A percentile compares a stretch with the other conserved stretches of the same genome.
Conservation (phyloP, 2,888 invertebrate species). For the Sialis fuliginosa region DNA sequence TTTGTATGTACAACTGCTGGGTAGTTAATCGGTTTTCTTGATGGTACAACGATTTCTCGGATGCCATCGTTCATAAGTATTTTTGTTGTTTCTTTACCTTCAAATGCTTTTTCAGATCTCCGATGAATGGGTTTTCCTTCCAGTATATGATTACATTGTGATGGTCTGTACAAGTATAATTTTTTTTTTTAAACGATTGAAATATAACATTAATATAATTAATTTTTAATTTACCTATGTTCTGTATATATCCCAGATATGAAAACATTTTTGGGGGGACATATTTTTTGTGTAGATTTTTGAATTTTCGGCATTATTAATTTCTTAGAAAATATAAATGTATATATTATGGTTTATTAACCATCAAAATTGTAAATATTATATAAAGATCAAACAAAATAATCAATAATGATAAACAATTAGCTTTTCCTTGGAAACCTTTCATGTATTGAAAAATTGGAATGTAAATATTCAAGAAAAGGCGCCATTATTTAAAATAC, state of each 20-base stretch:
- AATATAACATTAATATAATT: background rate
- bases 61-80: conserved; percentile 26
- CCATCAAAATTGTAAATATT: too few species aligned
- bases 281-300: background rate
- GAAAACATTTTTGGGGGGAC: background rate
- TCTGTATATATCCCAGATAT: conserved; percentile 3
- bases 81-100: conserved; percentile 17
- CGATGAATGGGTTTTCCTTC: conserved; percentile 20
- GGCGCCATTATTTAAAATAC: too few species aligned
- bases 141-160: conserved; percentile 20
- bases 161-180: conserved; percentile 11
- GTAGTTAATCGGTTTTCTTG: conserved; percentile 29
- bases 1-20: conserved; percentile 38
- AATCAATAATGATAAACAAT: too few species aligned
- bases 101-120: conserved; percentile 15
- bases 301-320: background rate
- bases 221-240: conserved; percentile 1
- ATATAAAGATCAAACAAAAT: too few species aligned
- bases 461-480: too few species aligned
- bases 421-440: too few species aligned
- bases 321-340: background rate
- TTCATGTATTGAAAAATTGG: too few species aligned
- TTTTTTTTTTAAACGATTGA: background rate
- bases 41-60: conserved; percentile 32
- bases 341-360: too few species aligned